These are phyloP conservation scores for Styela clava DNA, from an alignment of 23 tunicate genomes.

Conservation along the genomic window DNA sequence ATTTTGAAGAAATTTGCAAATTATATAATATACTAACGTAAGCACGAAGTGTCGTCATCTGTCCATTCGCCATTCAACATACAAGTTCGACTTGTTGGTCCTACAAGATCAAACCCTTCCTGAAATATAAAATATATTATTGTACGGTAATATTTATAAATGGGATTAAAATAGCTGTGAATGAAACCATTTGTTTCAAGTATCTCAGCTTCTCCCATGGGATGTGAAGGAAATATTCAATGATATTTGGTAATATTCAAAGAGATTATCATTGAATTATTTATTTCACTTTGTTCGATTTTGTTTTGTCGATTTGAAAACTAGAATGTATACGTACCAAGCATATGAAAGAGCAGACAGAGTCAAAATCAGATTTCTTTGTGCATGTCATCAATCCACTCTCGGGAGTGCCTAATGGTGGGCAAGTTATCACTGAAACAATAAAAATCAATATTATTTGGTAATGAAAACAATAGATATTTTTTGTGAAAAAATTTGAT, in stretches of 20 bases:
- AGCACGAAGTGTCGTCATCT: constrained; percentile 25
- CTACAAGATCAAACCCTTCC: constrained; percentile 35
- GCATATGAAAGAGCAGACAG: constrained; percentile 31
- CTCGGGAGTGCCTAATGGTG: constrained; percentile 62
- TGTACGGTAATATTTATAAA: neutral
- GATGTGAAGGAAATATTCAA: too few species aligned
- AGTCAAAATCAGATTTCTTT: constrained; percentile 7
- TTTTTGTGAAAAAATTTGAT: too few species aligned
- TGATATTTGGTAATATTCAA: too few species aligned
- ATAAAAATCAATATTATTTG: neutral
- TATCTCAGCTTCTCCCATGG: too few species aligned
- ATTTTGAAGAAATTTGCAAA: too few species aligned
- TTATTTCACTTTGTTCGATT: too few species aligned
- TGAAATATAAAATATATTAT: too few species aligned
- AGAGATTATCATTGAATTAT: too few species aligned
- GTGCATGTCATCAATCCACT: constrained; percentile 65
- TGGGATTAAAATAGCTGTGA: too few species aligned
- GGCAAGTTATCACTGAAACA: constrained; percentile 63
- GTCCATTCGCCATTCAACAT: constrained; percentile 36
- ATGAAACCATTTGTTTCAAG: too few species aligned
- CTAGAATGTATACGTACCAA: constrained; percentile 32
- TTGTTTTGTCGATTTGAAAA: too few species aligned
- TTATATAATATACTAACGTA: constrained; percentile 32
- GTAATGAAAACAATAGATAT: too few species aligned
- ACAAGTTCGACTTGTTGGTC: constrained; percentile 31